These are phyloP conservation scores for Drosophila lacicola DNA, from an alignment of 2,888 invertebrate genomes.

Conservation along the genomic window DNA sequence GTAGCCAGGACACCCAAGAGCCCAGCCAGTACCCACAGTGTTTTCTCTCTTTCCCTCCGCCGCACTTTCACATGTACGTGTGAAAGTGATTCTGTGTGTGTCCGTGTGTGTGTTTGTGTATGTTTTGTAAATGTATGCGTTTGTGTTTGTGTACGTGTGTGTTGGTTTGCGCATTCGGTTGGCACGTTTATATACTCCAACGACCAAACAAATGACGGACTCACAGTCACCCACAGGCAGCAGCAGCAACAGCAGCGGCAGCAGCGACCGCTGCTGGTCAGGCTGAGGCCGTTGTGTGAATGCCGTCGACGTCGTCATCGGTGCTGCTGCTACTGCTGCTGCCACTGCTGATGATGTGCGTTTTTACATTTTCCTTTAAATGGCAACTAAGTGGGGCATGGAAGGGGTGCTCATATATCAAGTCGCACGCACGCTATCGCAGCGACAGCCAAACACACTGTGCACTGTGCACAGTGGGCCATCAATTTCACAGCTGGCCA, in stretches of 20 bases:
- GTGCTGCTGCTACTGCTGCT: not conserved
- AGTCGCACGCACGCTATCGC: slow-evolving; percentile 55
- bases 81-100: slow-evolving; percentile 38
- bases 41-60: not conserved
- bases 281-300: slow-evolving; percentile 45
- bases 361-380: slow-evolving; percentile 59
- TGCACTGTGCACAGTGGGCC: slow-evolving; percentile 41
- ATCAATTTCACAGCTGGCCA: slow-evolving; percentile 7
- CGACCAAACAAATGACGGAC: slow-evolving; percentile 60
- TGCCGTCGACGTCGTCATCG: slow-evolving; percentile 45
- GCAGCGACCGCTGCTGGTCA: slow-evolving; percentile 43
- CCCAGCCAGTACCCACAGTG: slow-evolving; percentile 26
- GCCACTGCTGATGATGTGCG: slow-evolving; percentile 53
- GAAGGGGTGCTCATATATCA: slow-evolving; percentile 42
- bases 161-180: slow-evolving; percentile 46
- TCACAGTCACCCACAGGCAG: slow-evolving; percentile 50
- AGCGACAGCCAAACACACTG: slow-evolving; percentile 21
- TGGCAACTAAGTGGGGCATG: slow-evolving; percentile 28
- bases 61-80: slow-evolving; percentile 13
- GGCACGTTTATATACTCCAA: slow-evolving; percentile 72
- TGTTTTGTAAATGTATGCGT: slow-evolving; percentile 12
- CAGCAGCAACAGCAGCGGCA: slow-evolving; percentile 36
- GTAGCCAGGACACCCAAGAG: slow-evolving; percentile 17
- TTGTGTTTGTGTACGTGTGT: slow-evolving; percentile 24
- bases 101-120: slow-evolving; percentile 1